Evolutionary conservation across 2,797 vertebrate species (phyloP), one percentile per base, ranked within the genome.

Genomic region (Hypotaenidia philippensis): DNA sequence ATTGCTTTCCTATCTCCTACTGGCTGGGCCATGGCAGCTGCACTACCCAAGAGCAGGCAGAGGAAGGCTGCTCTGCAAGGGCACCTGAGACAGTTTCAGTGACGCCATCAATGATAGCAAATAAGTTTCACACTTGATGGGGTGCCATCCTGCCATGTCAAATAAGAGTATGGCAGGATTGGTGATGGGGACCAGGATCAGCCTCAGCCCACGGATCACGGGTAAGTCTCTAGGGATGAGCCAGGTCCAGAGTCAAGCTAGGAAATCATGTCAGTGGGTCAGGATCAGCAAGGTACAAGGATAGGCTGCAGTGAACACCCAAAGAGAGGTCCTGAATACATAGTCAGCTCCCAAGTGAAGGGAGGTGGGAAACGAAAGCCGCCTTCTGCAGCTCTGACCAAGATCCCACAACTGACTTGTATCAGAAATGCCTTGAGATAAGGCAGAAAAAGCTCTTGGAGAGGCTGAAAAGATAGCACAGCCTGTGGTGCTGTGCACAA

Each of bases 381-480:
- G 76, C 19, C 10, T 64, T n/a, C 57, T 76, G 27, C 20, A 76
- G 14, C 10, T 70, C 44, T 64, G 31, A 59, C 31, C 17, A 16
- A 50, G 22, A 19, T 66, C 26, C 45, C 4, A 6, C n/a, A 70
- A 18, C 10, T 15, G 4, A 8, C 4, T 5, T 0, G 0, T 38
- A 5, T 53, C 47, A 55, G 56, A 78, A 11, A 69, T 25, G 18
- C 13, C 5, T 11, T 0, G 0, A 65, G 29, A 40, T 76, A 75
- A 82, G 26, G 4, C 25, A 79, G 27, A 4, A 31, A 59, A 55
- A 77, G 25, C 4, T 23, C 10, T 6, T 25, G 45, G 57, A 64
- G 25, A 49, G 7, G 13, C 9, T 17, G 41, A 44, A 49, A 41
- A 55, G 11, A 16, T n/a, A 27, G 10, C 16, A 56, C 13, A 82